Evolutionary conservation across 2,113 vertebrate species (phyloP).

Genomic region (Trematomus loennbergii): DNA sequence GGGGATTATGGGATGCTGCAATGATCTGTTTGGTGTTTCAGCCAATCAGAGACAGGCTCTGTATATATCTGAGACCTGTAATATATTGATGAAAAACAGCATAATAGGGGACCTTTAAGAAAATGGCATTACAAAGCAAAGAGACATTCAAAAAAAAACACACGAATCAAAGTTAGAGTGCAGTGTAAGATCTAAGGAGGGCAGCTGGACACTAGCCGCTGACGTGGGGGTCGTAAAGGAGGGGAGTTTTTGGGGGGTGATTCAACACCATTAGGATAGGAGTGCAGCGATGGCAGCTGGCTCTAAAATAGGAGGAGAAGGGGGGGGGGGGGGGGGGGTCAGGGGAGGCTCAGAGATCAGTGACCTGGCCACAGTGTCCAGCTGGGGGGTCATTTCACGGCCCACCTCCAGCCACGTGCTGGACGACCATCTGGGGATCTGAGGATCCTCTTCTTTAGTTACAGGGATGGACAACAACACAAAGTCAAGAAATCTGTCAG

Average conservation of each 20-base stretch:
- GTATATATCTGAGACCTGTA: too few species aligned
- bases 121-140: too few species aligned
- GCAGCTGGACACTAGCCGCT: constrained; percentile 79
- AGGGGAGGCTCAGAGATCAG: constrained; percentile 76
- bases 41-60: too few species aligned
- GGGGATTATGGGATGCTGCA: too few species aligned
- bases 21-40: too few species aligned
- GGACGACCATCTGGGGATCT: constrained; percentile 83
- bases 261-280: constrained; percentile 79
- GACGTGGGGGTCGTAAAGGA: constrained; percentile 45
- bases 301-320: constrained; percentile 62
- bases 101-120: too few species aligned
- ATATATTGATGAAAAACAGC: too few species aligned
- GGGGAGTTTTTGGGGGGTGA: constrained; percentile 30
- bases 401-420: constrained; percentile 85
- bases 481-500: constrained; percentile 78
- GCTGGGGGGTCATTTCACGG: constrained; percentile 83
- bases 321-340: constrained; percentile 37
- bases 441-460: constrained; percentile 67
- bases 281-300: constrained; percentile 81
- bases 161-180: too few species aligned
- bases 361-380: constrained; percentile 88
- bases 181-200: constrained; percentile 7
- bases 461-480: constrained; percentile 50
- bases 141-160: too few species aligned